phyloP scores from a whole-genome alignment of 1,140 invertebrate genomes.

The Bilobella aurantiaca region DNA sequence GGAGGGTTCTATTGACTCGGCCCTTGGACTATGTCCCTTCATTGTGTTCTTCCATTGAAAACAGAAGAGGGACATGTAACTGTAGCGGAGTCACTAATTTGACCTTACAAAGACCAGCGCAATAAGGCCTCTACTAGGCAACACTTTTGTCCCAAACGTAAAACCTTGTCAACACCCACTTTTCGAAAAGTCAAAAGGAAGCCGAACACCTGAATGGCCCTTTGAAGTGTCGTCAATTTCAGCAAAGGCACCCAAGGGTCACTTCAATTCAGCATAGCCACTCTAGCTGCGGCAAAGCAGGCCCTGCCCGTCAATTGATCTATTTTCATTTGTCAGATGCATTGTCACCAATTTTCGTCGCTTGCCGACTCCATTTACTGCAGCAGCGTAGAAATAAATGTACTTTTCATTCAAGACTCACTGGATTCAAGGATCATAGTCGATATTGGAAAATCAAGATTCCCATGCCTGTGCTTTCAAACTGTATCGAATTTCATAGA shows the following conservation, averaged over 20 bases:
- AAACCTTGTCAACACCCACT: not conserved
- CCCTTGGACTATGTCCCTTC: not conserved
- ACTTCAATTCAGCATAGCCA: not conserved
- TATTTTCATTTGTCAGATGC: conserved; percentile 22
- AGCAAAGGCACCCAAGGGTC: not conserved
- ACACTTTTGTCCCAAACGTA: not conserved
- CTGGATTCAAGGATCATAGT: not conserved
- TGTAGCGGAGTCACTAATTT: conserved; percentile 6
- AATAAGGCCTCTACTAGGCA: not conserved
- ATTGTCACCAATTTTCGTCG: not conserved
- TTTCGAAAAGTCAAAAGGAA: conserved; percentile 1
- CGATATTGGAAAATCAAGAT: not conserved
- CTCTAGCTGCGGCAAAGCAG: not conserved
- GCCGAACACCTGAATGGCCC: conserved; percentile 5
- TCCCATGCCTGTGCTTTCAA: no score
- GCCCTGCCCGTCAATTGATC: conserved; percentile 14
- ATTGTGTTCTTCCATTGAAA: not conserved
- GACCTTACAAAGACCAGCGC: not conserved
- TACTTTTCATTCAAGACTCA: not conserved
- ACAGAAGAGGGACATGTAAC: not conserved
- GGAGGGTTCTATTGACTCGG: not conserved
- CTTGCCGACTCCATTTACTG: not conserved
- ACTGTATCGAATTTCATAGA: not conserved
- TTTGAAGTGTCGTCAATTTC: not conserved
- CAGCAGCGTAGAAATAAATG: not conserved